Evolutionary conservation across 2,113 vertebrate genomes (phyloP).

Genomic region (Takifugu flavidus): DNA sequence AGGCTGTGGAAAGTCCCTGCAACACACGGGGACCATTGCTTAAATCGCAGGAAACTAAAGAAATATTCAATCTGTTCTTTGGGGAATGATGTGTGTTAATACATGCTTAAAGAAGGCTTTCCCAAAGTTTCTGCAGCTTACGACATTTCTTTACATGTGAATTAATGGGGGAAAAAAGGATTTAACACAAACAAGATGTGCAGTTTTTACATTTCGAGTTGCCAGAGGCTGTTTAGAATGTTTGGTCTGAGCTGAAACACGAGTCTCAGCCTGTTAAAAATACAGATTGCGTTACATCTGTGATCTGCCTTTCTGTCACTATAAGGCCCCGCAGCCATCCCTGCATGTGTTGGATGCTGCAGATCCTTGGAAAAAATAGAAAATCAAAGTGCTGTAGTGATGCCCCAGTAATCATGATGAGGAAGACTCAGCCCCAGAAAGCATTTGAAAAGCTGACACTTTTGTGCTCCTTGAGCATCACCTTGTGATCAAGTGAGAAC

Average conservation of each 20-base stretch:
- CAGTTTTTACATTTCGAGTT: not conserved
- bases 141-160: too few species aligned
- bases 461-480: conserved; percentile 24
- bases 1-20: conserved; percentile 66
- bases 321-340: conserved; percentile 19
- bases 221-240: conserved; percentile 1
- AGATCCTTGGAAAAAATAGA: not conserved
- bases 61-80: conserved; percentile 43
- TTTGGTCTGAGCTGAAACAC: conserved; percentile 10
- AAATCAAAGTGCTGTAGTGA: conserved; percentile 7
- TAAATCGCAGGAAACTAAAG: conserved; percentile 59
- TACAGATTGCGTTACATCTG: conserved; percentile 23
- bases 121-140: not conserved
- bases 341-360: conserved; percentile 21
- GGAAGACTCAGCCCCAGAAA: conserved; percentile 38
- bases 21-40: conserved; percentile 67
- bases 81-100: conserved; percentile 14
- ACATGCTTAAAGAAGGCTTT: not conserved
- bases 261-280: conserved; percentile 16
- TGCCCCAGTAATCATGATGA: conserved; percentile 43
- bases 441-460: conserved; percentile 37
- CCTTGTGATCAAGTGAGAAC: not conserved
- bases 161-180: too few species aligned
- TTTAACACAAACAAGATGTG: too few species aligned
- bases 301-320: conserved; percentile 30